These are phyloP conservation scores for Eupithecia tripunctaria DNA, from an alignment of 2,888 invertebrate species.

Conservation along the genomic window DNA sequence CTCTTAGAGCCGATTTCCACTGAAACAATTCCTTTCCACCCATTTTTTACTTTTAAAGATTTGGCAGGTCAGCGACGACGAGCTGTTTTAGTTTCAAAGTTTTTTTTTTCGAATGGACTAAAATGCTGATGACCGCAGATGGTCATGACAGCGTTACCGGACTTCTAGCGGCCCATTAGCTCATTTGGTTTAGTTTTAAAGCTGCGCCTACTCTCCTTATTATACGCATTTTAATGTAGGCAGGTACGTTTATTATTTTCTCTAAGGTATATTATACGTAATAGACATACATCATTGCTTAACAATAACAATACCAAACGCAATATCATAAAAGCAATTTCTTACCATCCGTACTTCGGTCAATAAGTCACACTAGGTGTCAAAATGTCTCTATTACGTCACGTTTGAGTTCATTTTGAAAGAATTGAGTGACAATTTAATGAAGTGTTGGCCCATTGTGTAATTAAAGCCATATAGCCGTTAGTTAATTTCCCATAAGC, in stretches of 20 bases:
- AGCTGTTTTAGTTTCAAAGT: neutral
- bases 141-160: too few species aligned
- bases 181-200: too few species aligned
- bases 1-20: neutral
- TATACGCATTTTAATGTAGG: neutral
- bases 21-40: too few species aligned
- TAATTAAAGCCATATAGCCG: conserved; percentile 71
- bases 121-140: too few species aligned
- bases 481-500: conserved; percentile 44
- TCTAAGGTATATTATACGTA: neutral
- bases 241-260: neutral
- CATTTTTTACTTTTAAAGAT: too few species aligned
- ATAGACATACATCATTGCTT: neutral
- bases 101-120: too few species aligned
- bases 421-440: conserved; percentile 80
- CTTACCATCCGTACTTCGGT: conserved; percentile 44
- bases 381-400: conserved; percentile 57
- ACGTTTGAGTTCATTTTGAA: conserved; percentile 59
- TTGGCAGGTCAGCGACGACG: too few species aligned
- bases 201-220: neutral
- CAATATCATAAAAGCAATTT: conserved; percentile 14
- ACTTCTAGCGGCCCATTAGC: too few species aligned
- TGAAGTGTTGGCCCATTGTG: conserved; percentile 77
- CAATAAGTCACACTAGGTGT: conserved; percentile 59
- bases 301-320: conserved; percentile 10